These are phyloP conservation scores for Lamellibrachia satsuma DNA, from an alignment of 2,888 invertebrate genomes.

Conservation along the genomic window DNA sequence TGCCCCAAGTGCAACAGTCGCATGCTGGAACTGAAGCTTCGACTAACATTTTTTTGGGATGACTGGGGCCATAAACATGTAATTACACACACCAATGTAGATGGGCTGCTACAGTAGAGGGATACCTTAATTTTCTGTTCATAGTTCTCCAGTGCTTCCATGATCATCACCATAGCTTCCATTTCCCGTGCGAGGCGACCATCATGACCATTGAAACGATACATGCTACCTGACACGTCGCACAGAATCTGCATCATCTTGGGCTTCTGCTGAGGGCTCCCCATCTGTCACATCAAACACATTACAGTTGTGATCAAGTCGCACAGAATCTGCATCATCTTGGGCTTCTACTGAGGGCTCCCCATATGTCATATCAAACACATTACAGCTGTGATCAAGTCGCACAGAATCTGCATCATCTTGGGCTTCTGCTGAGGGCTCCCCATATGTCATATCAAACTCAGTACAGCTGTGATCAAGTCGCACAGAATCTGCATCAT, in stretches of 20 bases:
- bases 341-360: constrained; percentile 86
- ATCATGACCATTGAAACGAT: constrained; percentile 95
- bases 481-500: constrained; percentile 86
- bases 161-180: constrained; percentile 74
- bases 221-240: constrained; percentile 97
- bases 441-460: constrained; percentile 68
- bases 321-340: too few species aligned
- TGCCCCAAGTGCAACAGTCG: neutral
- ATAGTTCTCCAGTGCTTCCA: constrained; percentile 87
- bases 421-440: constrained; percentile 80
- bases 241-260: constrained; percentile 86
- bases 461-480: constrained; percentile 34
- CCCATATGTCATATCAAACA: constrained; percentile 68
- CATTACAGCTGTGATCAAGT: neutral
- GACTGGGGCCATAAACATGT: neutral
- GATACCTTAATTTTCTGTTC: constrained; percentile 79
- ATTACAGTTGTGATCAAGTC: neutral
- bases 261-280: constrained; percentile 85
- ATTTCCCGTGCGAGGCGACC: constrained; percentile 83
- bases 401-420: too few species aligned
- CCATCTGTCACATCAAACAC: constrained; percentile 63
- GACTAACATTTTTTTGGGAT: neutral
- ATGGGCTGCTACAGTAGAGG: neutral
- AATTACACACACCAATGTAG: neutral
- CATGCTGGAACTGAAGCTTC: neutral